A percentile compares a stretch with the other conserved stretches of the same genome.
Conservation (phyloP, 2,113 vertebrate species). For the Petrocephalus zakoni region DNA sequence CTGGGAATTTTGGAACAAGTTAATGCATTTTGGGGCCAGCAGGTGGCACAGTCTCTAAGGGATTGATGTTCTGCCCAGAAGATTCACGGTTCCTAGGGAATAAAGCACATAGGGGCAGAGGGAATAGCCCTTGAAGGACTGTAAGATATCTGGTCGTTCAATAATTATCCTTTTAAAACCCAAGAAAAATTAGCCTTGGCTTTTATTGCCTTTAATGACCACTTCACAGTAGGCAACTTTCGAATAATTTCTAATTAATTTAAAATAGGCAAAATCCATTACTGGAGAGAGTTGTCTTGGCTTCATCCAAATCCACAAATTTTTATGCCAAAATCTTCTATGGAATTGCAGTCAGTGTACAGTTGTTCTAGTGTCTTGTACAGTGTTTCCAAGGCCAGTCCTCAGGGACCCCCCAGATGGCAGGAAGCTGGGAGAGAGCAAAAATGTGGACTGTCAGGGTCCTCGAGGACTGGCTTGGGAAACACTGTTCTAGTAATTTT, state of each 20-base stretch:
- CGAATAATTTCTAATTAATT: not conserved
- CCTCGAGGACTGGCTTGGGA: not conserved
- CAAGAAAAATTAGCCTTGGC: not conserved
- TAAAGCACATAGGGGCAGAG: not conserved
- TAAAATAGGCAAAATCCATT: not conserved
- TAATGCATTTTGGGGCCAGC: not conserved
- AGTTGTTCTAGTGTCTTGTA: not conserved
- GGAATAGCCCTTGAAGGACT: not conserved
- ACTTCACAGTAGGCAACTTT: not conserved
- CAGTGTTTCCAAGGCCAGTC: not conserved
- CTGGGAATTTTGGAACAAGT: not conserved
- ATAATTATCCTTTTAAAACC: not conserved
- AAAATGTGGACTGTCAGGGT: not conserved
- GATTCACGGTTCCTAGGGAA: not conserved
- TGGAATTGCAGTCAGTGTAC: not conserved
- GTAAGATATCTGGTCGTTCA: not conserved
- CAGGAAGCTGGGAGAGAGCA: not conserved
- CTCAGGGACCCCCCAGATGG: not conserved
- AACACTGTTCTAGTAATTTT: not conserved
- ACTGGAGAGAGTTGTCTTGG: not conserved
- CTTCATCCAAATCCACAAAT: not conserved
- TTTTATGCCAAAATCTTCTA: not conserved
- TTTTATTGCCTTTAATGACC: not conserved
- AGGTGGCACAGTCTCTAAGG: not conserved
- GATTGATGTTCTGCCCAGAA: not conserved